phyloP scores from a whole-genome alignment of 2,797 vertebrate genomes.

The Selene dorsalis region DNA sequence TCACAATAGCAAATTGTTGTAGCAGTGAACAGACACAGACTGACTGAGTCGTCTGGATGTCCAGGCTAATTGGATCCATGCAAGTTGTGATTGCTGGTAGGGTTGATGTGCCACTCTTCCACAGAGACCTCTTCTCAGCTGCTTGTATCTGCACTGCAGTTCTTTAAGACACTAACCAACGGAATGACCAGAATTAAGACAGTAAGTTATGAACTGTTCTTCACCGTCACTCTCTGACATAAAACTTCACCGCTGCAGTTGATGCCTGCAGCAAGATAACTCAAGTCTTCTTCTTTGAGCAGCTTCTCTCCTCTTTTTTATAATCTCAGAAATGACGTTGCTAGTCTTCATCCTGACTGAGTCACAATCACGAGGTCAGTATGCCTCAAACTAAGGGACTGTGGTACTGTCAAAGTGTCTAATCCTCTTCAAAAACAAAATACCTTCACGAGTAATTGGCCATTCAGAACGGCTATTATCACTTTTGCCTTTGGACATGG shows the following conservation, averaged over 20 bases:
- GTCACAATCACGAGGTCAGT: neutral
- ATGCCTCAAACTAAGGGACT: neutral
- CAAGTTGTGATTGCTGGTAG: too few relatives aligned
- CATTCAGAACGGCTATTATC: neutral
- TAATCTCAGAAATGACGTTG: neutral
- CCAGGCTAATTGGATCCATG: too few relatives aligned
- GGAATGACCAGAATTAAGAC: neutral
- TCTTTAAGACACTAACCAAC: neutral
- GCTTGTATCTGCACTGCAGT: neutral
- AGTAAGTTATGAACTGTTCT: neutral
- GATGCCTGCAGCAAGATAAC: neutral
- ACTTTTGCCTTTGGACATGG: neutral
- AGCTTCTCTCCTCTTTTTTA: neutral
- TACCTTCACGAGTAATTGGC: neutral
- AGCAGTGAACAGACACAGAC: too few relatives aligned
- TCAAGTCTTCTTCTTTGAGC: neutral
- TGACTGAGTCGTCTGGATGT: too few relatives aligned
- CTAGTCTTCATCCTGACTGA: neutral
- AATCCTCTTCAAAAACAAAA: neutral
- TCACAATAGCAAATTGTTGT: too few relatives aligned
- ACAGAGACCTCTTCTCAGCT: neutral
- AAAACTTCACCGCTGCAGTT: neutral
- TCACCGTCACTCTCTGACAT: too few relatives aligned
- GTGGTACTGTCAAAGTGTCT: neutral
- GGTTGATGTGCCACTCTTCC: too few relatives aligned